These are phyloP conservation scores for Parascotia fuliginaria DNA, from an alignment of 2,888 invertebrate species.

Conservation along the genomic window DNA sequence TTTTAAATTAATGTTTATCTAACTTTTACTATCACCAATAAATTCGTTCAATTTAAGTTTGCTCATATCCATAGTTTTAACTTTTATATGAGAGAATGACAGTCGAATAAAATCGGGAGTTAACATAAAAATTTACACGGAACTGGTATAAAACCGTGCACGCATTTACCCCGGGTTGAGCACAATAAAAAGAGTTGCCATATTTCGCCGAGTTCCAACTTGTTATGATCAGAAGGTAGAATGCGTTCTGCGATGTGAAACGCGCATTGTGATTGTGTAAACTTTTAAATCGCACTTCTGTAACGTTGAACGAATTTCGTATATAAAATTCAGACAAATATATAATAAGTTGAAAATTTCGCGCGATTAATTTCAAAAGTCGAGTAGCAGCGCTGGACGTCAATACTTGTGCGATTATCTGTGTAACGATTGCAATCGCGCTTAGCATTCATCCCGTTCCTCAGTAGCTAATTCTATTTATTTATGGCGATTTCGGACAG, in stretches of 20 bases:
- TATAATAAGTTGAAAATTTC: conserved; percentile 40
- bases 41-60: conserved; percentile 58
- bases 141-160: conserved; percentile 59
- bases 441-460: conserved; percentile 3
- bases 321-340: conserved; percentile 54
- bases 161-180: conserved; percentile 47
- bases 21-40: conserved; percentile 46
- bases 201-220: conserved; percentile 68
- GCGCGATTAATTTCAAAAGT: conserved; percentile 17
- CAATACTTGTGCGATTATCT: neutral
- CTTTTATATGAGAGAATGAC: conserved; percentile 58
- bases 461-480: conserved; percentile 12
- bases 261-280: conserved; percentile 59
- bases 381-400: conserved; percentile 4
- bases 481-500: conserved; percentile 23
- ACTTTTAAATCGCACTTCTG: conserved; percentile 60
- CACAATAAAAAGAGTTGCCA: conserved; percentile 70
- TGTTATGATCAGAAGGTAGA: conserved; percentile 70
- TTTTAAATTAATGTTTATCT: conserved; percentile 36
- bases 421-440: neutral
- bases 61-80: conserved; percentile 51
- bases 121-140: conserved; percentile 67
- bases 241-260: conserved; percentile 50
- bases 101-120: conserved; percentile 56
- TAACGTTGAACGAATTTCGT: conserved; percentile 38